A percentile compares a stretch with the other conserved stretches of the same genome.
Evolutionary conservation across 2,113 vertebrate genomes (phyloP).

Genomic region (Mus spicilegus): DNA sequence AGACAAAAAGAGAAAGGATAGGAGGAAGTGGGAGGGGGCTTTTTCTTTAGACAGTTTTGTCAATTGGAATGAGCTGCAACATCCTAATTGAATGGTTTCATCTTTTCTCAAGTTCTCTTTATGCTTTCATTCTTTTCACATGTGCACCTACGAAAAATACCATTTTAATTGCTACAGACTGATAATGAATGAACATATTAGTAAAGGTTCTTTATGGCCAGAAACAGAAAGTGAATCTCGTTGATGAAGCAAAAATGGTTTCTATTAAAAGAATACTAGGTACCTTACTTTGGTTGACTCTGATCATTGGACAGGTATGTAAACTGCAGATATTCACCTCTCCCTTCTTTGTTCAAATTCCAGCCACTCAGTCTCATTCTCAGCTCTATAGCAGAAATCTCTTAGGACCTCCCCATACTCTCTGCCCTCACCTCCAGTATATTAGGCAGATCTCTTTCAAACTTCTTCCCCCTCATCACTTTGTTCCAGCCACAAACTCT

Average conservation of each 20-base stretch:
- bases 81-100: neutral
- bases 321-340: neutral
- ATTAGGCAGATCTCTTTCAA: neutral
- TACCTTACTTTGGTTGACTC: neutral
- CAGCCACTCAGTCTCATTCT: neutral
- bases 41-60: neutral
- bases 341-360: neutral
- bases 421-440: neutral
- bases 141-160: neutral
- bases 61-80: neutral
- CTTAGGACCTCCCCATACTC: neutral
- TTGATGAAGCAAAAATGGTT: constrained; percentile 10
- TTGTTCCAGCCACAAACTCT: neutral
- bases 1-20: neutral
- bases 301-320: neutral
- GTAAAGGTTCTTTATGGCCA: neutral
- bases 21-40: neutral
- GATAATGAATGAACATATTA: neutral
- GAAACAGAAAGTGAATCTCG: constrained; percentile 9
- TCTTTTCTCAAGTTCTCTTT: neutral
- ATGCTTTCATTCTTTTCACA: neutral
- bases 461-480: neutral
- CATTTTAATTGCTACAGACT: neutral
- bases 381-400: neutral
- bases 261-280: constrained; percentile 29